phyloP scores from a whole-genome alignment of 2,888 invertebrate species.

The Gortyna flavago region DNA sequence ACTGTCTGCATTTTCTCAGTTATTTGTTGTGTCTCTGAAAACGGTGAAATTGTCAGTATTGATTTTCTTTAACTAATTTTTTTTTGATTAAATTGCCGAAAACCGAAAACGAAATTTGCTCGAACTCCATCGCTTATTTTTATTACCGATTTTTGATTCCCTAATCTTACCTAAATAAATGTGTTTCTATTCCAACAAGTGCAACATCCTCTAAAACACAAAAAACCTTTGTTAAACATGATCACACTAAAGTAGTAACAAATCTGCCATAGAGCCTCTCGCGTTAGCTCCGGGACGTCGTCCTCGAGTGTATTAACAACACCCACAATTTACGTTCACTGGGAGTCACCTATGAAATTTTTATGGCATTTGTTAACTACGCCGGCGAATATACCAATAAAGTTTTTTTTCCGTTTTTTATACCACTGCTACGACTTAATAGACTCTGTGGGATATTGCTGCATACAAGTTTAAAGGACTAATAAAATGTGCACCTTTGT shows the following conservation, averaged over 20 bases:
- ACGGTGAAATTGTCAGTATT: not conserved
- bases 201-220: not conserved
- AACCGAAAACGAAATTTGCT: not conserved
- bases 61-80: not conserved
- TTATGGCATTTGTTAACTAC: constrained; percentile 78
- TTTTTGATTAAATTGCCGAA: not conserved
- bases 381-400: constrained; percentile 72
- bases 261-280: constrained; percentile 52
- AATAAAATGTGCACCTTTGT: constrained; percentile 33
- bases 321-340: constrained; percentile 80
- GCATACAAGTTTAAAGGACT: constrained; percentile 20
- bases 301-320: constrained; percentile 79
- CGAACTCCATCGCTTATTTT: not conserved
- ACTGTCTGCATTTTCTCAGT: not conserved
- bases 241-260: constrained; percentile 58
- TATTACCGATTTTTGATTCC: not conserved
- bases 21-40: not conserved
- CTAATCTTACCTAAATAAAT: not conserved
- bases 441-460: constrained; percentile 29
- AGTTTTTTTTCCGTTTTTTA: constrained; percentile 65
- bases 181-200: not conserved
- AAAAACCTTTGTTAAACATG: constrained; percentile 38
- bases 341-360: constrained; percentile 80
- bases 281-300: constrained; percentile 62
- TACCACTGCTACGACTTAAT: constrained; percentile 31